Conservation (phyloP, 2,888 invertebrate species). For the Encarsia formosa region DNA sequence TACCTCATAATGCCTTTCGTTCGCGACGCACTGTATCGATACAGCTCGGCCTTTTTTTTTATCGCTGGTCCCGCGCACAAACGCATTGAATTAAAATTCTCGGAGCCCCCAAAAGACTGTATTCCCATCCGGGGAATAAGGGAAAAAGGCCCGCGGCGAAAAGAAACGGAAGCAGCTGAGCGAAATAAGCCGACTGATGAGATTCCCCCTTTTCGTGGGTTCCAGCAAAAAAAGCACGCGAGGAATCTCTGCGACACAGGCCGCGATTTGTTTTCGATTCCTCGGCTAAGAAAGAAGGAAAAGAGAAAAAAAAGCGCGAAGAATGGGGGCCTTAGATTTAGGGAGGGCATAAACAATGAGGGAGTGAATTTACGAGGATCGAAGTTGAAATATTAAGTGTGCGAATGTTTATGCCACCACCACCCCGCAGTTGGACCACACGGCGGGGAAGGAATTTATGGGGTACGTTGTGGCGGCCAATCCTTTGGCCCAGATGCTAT, state of each 20-base stretch:
- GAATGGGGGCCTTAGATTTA: neutral
- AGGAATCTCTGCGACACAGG: slow-evolving; percentile 9
- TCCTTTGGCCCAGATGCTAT: slow-evolving; percentile 81
- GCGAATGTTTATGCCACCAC: neutral
- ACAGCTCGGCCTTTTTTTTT: too few species aligned
- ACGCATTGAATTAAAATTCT: slow-evolving; percentile 29
- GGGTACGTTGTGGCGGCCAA: slow-evolving; percentile 82
- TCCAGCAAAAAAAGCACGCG: neutral
- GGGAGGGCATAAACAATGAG: neutral
- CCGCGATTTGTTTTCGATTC: slow-evolving; percentile 20
- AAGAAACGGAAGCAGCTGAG: neutral
- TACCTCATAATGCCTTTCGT: too few species aligned
- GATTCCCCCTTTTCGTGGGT: neutral
- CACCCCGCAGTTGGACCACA: slow-evolving; percentile 67
- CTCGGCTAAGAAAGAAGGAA: neutral
- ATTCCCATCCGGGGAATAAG: slow-evolving; percentile 17
- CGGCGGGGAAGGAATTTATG: slow-evolving; percentile 76
- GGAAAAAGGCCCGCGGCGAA: neutral
- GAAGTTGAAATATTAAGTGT: slow-evolving; percentile 19
- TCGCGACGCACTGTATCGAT: too few species aligned
- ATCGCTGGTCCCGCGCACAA: too few species aligned
- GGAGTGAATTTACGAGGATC: slow-evolving; percentile 24
- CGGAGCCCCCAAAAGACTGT: slow-evolving; percentile 14
- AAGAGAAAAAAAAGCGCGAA: slow-evolving; percentile 2
- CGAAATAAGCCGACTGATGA: neutral